A percentile compares a stretch with the other conserved stretches of the same genome.
Evolutionary conservation across 1,140 invertebrate species (phyloP).

Genomic region (Tetraneura akinire): DNA sequence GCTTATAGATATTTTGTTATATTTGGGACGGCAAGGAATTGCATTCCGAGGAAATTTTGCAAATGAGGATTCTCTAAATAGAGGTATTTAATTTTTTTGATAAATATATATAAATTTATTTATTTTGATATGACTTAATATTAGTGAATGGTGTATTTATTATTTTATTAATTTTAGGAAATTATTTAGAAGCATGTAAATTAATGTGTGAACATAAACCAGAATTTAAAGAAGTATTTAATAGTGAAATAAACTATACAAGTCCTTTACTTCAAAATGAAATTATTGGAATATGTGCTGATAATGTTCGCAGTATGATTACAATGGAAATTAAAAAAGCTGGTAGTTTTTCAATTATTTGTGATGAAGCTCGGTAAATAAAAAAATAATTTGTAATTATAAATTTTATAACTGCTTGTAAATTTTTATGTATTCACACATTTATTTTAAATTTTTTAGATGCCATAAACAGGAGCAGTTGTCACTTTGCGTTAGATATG

Average conservation of each 20-base stretch:
- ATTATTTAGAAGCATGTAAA: neutral
- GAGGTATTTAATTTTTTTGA: neutral
- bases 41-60: neutral
- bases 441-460: neutral
- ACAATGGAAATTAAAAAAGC: neutral
- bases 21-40: neutral
- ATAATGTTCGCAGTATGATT: neutral
- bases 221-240: neutral
- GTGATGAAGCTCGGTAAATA: slow-evolving; percentile 11
- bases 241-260: neutral
- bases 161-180: neutral
- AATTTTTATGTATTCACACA: neutral
- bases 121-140: neutral
- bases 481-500: neutral
- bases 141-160: neutral
- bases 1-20: neutral
- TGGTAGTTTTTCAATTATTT: neutral
- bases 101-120: neutral
- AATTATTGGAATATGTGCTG: neutral
- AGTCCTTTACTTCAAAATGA: neutral
- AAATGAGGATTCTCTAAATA: neutral
- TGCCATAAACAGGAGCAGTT: neutral
- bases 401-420: neutral
- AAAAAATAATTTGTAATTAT: neutral
- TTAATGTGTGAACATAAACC: neutral